Evolutionary conservation across 2,888 invertebrate genomes (phyloP), one percentile per base, ranked within the genome.

Genomic region (Drosophila siamana): DNA sequence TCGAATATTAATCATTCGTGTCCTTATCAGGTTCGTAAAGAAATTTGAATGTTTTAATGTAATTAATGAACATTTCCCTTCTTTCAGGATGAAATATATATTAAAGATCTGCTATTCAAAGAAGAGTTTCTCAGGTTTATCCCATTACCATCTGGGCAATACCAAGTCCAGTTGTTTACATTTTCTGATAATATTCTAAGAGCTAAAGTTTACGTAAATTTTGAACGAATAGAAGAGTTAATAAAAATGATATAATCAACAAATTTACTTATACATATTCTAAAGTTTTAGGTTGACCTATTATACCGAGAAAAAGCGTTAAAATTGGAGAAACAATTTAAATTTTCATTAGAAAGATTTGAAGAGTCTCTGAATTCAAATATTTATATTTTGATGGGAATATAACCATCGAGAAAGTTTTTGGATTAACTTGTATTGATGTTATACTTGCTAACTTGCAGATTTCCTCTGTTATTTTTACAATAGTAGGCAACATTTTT

Each of bases 1-100:
- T 54, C 74, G 0, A 73, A 73, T 15, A 0, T 74, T 0, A 62
- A 74, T 40, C 69, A 73, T 16, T 19, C 57, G 0, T 73, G 74
- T 7, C 74, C 73, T 0, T 69, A 62, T 43, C 4, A 57, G 19
- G 68, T 63, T 22, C 48, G 57, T 38, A 11, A 9, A 46, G 0
- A 28, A 26, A 19, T 5, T 15, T n/a, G n/a, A 13, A 7, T 7
- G 2, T 15, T 15, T 13, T 5, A 30, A 11, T 6, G 26, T 26
- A n/a, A 11, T 33, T 5, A 33, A 33, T n/a, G 1, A n/a, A 33
- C 3, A 33, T 33, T n/a, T 11, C 1, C 1, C 3, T n/a, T 33
- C 11, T 33, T 33, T 33, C n/a, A 33, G 36, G 15, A 38, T 7
- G 65, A 55, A 16, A 16, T 69, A 3, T 28, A 65, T 22, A 11